Base-by-base conservation (phyloP, 2,113 vertebrate species). In the Eretmochelys imbricata region DNA sequence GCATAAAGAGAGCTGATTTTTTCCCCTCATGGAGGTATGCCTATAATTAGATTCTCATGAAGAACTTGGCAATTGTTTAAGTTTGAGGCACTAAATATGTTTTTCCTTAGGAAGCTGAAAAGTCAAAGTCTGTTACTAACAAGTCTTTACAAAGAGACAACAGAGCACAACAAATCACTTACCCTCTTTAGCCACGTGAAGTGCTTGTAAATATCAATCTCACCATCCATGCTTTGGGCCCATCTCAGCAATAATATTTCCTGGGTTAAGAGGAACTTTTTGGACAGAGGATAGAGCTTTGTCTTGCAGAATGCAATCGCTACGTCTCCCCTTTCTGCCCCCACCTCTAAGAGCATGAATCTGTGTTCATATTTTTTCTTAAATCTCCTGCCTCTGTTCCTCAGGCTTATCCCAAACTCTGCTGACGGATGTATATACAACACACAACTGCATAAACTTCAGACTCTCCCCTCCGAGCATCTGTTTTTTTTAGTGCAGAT, bases 171-270 rank as follows among this genome's bases (percentile, higher is more conserved):
- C 87, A 91, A 94, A 91, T 91, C 96, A 98, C 99, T 99, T 99
- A 99, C 99, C 99, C 99, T 99, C 97, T 98, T 99, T 85, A 99
- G 99, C 99, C 99, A 99, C 84, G 99, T 97, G 98, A 99, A 99
- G 98, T 99, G 99, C 98, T 99, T 99, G 98, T 99, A 99, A 98
- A 99, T 99, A 98, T 99, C 99, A 98, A 99, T 99, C 96, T 99
- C 98, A 98, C 98, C 98, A 98, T 99, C 99, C 99, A 99, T 99
- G 97, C 98, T 99, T 98, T 97, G 98, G 97, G 98, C 98, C 99
- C 99, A 99, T 99, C 97, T 98, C 98, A 98, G 98, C 97, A 98
- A 97, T 96, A 97, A 96, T 98, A 97, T 94, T 97, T 92, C 95
- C 97, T 97, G 96, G 82, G 89, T 97, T 87, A 97, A 97, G 97